Percentiles rank a stretch among this genome's conserved stretches.
Evolutionary conservation across 2,888 invertebrate species (phyloP).

Genomic region (Rapana venosa): DNA sequence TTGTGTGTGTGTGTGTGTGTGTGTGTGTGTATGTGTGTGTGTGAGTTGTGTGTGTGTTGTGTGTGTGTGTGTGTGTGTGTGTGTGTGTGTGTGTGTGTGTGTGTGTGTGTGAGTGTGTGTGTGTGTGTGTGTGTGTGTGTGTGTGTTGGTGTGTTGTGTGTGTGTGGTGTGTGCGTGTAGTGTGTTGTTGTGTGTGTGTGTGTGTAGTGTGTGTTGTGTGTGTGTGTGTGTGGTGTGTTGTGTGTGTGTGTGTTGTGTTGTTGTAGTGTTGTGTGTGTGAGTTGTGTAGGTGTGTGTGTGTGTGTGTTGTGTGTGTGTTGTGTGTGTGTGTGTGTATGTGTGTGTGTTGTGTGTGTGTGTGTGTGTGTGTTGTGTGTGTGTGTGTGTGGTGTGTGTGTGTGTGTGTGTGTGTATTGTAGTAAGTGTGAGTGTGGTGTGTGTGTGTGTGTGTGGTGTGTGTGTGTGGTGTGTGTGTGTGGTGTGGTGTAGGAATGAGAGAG

Average conservation of each 20-base stretch:
- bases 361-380: conserved; percentile 13
- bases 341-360: not conserved
- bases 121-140: not conserved
- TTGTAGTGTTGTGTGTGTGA: not conserved
- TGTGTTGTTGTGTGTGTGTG: not conserved
- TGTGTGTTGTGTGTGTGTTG: not conserved
- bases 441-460: no score
- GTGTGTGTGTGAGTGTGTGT: not conserved
- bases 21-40: not conserved
- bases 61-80: not conserved
- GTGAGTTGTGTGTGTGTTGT: conserved; percentile 7
- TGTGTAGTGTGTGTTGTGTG: no score
- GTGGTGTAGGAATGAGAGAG: no score
- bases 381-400: not conserved
- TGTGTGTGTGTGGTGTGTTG: not conserved
- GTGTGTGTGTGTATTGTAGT: not conserved
- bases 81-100: not conserved
- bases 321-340: no score
- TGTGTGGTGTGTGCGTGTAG: not conserved
- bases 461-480: no score
- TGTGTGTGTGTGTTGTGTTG: not conserved
- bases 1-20: no score
- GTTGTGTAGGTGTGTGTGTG: not conserved
- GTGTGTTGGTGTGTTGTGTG: no score
- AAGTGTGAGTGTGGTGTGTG: not conserved